These are phyloP conservation scores for Antheraea assamensis DNA, from an alignment of 2,888 invertebrate genomes.

Conservation along the genomic window DNA sequence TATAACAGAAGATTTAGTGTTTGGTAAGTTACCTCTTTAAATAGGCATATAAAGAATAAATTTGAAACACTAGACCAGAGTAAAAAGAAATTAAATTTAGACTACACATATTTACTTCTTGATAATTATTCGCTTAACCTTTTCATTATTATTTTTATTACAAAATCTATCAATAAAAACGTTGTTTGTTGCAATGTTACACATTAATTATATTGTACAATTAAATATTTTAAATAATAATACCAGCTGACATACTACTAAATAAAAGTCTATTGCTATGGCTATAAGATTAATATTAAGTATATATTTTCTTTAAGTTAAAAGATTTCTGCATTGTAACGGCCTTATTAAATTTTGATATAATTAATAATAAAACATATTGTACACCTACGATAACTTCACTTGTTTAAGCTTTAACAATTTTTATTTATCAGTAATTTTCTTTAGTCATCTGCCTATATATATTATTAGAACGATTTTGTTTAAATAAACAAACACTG, in stretches of 20 bases:
- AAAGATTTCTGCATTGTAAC: neutral
- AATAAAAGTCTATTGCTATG: neutral
- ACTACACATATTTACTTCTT: no score
- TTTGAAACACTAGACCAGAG: no score
- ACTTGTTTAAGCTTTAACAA: neutral
- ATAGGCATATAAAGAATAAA: no score
- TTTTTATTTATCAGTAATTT: neutral
- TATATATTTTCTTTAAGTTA: neutral
- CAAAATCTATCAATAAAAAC: neutral
- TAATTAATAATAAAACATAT: neutral
- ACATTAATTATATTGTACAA: neutral
- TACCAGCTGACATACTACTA: neutral
- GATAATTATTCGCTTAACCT: neutral
- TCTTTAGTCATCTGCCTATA: neutral
- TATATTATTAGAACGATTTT: neutral
- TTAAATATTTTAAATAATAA: neutral
- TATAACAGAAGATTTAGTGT: no score
- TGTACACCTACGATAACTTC: neutral
- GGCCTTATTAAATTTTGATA: neutral
- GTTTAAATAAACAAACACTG: constrained; percentile 39
- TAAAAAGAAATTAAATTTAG: no score
- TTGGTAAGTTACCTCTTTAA: no score
- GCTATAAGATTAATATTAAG: neutral
- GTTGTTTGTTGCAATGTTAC: neutral
- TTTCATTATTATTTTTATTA: neutral